A percentile compares a stretch with the other conserved stretches of the same genome.
Evolutionary conservation across 2,888 invertebrate species (phyloP).

Genomic region (Colletes collaris): DNA sequence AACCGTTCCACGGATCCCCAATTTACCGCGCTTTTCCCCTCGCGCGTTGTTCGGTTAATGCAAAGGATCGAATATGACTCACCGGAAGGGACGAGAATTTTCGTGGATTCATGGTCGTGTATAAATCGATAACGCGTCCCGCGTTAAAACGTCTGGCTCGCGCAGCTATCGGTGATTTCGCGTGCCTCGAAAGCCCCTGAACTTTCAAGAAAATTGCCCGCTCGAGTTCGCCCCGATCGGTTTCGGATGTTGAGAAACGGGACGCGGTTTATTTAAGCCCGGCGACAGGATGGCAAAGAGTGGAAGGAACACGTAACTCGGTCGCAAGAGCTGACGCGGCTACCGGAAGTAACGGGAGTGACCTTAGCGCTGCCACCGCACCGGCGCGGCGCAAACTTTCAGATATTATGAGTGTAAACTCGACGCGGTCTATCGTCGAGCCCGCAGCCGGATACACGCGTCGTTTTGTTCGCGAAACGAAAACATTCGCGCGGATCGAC

Average conservation of each 20-base stretch:
- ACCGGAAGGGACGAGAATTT: conserved; percentile 58
- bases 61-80: conserved; percentile 68
- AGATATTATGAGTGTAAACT: conserved; percentile 67
- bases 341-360: conserved; percentile 18
- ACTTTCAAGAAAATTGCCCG: neutral
- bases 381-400: conserved; percentile 59
- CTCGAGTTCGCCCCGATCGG: neutral
- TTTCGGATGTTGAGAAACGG: conserved; percentile 1
- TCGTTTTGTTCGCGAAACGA: too few relatives aligned
- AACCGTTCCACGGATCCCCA: conserved; percentile 24
- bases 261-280: conserved; percentile 24
- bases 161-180: too few relatives aligned
- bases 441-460: conserved; percentile 30
- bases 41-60: conserved; percentile 49
- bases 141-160: neutral
- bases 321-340: conserved; percentile 25
- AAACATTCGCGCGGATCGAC: neutral
- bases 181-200: neutral
- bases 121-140: neutral
- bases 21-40: conserved; percentile 50
- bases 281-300: neutral
- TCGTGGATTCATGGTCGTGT: conserved; percentile 50
- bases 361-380: conserved; percentile 11
- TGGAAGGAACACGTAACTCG: conserved; percentile 4
- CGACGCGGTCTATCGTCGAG: conserved; percentile 41